Percentiles rank a stretch among this genome's conserved stretches.
phyloP scores from a whole-genome alignment of 2,888 invertebrate genomes.

The Acanthosepion lycidas region DNA sequence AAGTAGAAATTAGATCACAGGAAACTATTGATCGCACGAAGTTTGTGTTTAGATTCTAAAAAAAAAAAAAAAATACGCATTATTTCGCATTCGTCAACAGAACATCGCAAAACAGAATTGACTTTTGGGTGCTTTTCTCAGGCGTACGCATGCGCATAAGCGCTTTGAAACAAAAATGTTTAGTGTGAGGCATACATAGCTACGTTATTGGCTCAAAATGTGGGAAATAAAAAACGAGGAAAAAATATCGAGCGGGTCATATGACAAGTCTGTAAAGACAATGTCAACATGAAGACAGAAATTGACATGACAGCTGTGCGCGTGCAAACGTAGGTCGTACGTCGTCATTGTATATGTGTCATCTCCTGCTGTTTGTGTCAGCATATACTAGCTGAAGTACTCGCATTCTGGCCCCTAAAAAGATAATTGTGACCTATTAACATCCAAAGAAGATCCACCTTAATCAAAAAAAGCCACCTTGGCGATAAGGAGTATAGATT shows the following conservation, averaged over 20 bases:
- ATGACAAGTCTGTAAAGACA: neutral
- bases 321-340: neutral
- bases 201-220: neutral
- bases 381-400: neutral
- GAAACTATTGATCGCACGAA: neutral
- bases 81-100: neutral
- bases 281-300: neutral
- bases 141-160: neutral
- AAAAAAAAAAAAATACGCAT: neutral
- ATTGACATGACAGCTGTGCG: neutral
- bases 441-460: no score
- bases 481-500: no score
- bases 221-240: neutral
- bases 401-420: neutral
- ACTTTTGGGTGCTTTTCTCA: neutral
- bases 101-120: neutral
- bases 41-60: neutral
- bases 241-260: neutral
- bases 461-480: no score
- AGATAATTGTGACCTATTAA: no score
- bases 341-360: neutral
- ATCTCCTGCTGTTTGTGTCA: neutral
- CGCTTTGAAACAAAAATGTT: neutral
- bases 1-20: neutral
- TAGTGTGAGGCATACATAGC: neutral